Conservation (phyloP, 2,888 invertebrate genomes). For the Mythimna albipuncta region DNA sequence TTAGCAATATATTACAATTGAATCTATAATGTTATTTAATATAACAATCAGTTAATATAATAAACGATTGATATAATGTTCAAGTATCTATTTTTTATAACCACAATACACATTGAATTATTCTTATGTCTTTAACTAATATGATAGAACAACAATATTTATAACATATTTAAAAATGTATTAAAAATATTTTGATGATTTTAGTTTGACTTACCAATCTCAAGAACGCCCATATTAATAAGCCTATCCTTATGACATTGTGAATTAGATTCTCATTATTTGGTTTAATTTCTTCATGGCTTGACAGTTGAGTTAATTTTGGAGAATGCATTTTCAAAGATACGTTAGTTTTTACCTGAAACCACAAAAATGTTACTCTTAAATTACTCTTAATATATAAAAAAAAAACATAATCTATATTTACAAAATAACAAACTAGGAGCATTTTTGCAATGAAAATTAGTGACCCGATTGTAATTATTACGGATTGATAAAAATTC, state of each 20-base stretch:
- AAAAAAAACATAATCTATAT: background rate
- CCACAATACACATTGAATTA: too few relatives aligned
- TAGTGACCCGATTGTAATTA: background rate
- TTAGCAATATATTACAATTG: too few relatives aligned
- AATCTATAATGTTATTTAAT: too few relatives aligned
- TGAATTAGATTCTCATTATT: background rate
- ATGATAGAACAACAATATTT: too few relatives aligned
- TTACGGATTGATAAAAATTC: background rate
- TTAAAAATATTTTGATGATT: background rate
- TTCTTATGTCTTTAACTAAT: too few relatives aligned
- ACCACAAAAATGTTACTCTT: background rate
- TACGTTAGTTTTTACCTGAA: background rate
- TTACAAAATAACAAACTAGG: too few relatives aligned
- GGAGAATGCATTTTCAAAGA: slow-evolving; percentile 17
- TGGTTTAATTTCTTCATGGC: background rate
- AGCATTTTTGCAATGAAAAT: too few relatives aligned
- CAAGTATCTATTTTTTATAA: too few relatives aligned
- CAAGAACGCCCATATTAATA: slow-evolving; percentile 11
- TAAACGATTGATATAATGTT: too few relatives aligned
- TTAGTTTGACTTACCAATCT: slow-evolving; percentile 24
- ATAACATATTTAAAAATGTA: too few relatives aligned
- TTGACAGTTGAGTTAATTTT: background rate
- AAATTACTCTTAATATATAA: background rate
- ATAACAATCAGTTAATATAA: too few relatives aligned
- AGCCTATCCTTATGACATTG: background rate